Evolutionary conservation across 1,140 invertebrate species (phyloP).

Genomic region (Neelides sp.): DNA sequence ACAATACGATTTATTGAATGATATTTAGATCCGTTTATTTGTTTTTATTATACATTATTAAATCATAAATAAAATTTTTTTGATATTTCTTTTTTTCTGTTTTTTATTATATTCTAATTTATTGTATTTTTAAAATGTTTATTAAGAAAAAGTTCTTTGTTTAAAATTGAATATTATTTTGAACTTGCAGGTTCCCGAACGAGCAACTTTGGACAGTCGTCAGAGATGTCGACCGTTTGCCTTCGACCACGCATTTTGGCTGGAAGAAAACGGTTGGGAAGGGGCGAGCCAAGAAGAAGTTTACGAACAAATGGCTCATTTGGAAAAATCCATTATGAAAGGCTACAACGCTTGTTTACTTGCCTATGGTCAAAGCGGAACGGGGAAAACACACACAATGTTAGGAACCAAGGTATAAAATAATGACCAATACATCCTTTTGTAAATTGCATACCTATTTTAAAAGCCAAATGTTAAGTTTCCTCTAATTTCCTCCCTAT

Average conservation of each 20-base stretch:
- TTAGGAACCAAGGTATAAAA: conserved; percentile 43
- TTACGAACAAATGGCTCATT: conserved; percentile 50
- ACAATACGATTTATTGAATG: neutral
- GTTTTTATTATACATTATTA: neutral
- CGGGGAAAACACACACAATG: conserved; percentile 69
- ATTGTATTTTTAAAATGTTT: neutral
- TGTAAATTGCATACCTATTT: too few species aligned
- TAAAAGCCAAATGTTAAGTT: too few species aligned
- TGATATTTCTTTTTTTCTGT: neutral
- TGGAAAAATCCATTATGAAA: conserved; percentile 43
- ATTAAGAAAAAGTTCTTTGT: too few species aligned
- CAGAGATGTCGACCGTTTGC: conserved; percentile 51
- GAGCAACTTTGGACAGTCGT: conserved; percentile 50
- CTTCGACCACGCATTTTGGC: conserved; percentile 60
- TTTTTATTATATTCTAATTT: neutral
- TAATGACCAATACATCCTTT: conserved; percentile 4
- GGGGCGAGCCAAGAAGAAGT: conserved; percentile 35
- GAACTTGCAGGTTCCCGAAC: conserved; percentile 44
- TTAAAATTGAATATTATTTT: conserved; percentile 1
- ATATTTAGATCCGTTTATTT: neutral
- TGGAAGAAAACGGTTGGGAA: conserved; percentile 36
- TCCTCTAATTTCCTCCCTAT: too few species aligned
- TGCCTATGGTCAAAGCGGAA: conserved; percentile 66
- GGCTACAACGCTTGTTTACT: conserved; percentile 52
- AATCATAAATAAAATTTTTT: neutral